Evolutionary conservation across 2,113 vertebrate species (phyloP).

Genomic region (Pelmatolapia mariae): DNA sequence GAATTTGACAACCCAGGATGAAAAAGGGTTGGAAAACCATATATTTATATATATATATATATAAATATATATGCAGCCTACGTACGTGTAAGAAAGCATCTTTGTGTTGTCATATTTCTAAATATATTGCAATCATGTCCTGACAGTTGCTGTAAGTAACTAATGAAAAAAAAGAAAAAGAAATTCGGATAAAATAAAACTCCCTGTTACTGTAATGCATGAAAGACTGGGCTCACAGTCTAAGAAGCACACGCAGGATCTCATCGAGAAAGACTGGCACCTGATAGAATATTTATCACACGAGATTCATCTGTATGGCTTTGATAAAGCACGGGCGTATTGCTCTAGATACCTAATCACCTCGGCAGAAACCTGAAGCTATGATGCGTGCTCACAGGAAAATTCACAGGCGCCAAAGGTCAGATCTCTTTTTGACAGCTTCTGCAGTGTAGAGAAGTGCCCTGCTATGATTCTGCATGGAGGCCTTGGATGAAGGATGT

Average conservation of each 20-base stretch:
- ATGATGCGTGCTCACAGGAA: slow-evolving; percentile 15
- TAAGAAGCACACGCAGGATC: background rate
- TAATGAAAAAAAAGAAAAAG: background rate
- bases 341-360: slow-evolving; percentile 42
- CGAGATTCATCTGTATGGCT: slow-evolving; percentile 29
- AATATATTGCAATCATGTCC: background rate
- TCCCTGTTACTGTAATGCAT: background rate
- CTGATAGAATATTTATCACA: slow-evolving; percentile 58
- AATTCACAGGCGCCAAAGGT: slow-evolving; percentile 25
- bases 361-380: slow-evolving; percentile 12
- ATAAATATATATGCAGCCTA: background rate
- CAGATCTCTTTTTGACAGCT: slow-evolving; percentile 31
- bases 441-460: background rate
- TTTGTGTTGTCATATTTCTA: background rate
- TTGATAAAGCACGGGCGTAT: slow-evolving; percentile 14
- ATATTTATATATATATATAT: background rate
- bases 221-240: background rate
- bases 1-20: background rate
- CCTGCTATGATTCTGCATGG: background rate
- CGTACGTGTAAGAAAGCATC: background rate
- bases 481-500: background rate
- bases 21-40: background rate
- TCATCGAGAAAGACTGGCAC: slow-evolving; percentile 3
- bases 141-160: background rate
- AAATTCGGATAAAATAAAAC: background rate